These are phyloP conservation scores for Phylloscopus trochilus DNA, from an alignment of 2,113 vertebrate genomes.

Conservation along the genomic window DNA sequence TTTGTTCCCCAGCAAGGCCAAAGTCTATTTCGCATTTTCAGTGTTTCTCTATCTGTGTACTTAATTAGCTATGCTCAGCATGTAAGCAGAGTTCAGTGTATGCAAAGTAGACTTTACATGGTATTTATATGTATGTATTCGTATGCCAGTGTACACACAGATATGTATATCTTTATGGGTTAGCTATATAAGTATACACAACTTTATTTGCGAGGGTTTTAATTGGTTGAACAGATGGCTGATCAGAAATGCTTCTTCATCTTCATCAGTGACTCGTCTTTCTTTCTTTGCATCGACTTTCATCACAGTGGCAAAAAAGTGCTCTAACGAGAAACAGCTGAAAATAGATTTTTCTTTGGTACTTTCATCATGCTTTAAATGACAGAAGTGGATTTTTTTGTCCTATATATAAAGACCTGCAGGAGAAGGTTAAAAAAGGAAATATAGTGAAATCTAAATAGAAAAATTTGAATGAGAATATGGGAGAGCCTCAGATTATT, in stretches of 20 bases:
- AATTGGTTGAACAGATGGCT: slow-evolving; percentile 68
- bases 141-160: neutral
- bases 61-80: slow-evolving; percentile 35
- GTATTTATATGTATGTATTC: slow-evolving; percentile 5
- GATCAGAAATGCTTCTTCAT: slow-evolving; percentile 64
- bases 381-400: slow-evolving; percentile 71
- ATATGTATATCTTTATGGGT: slow-evolving; percentile 26
- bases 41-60: neutral
- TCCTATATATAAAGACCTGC: slow-evolving; percentile 73
- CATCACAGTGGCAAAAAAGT: slow-evolving; percentile 63
- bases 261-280: slow-evolving; percentile 72
- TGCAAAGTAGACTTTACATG: neutral
- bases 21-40: slow-evolving; percentile 16
- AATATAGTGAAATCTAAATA: slow-evolving; percentile 74
- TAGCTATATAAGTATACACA: slow-evolving; percentile 10
- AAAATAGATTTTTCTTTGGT: slow-evolving; percentile 70
- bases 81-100: neutral
- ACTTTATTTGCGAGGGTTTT: slow-evolving; percentile 30
- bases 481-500: slow-evolving; percentile 56
- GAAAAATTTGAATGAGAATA: slow-evolving; percentile 71
- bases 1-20: slow-evolving; percentile 63
- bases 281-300: slow-evolving; percentile 69
- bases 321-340: slow-evolving; percentile 72
- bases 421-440: slow-evolving; percentile 75
- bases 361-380: slow-evolving; percentile 74